These are phyloP conservation scores for Pyrgilauda ruficollis DNA, from an alignment of 2,113 vertebrate species.

Conservation along the genomic window DNA sequence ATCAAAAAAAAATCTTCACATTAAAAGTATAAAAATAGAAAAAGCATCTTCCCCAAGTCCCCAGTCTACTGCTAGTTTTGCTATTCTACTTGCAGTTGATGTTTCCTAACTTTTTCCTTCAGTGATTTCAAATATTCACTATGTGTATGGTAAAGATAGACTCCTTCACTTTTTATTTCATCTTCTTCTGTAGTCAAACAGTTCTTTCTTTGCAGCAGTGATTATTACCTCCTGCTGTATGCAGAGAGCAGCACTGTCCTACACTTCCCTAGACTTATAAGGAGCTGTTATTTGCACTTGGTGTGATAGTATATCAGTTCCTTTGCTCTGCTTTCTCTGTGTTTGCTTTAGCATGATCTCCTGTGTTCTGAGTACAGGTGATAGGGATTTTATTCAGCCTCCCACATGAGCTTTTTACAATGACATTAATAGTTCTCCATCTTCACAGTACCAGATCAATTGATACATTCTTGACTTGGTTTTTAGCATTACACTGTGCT, in stretches of 20 bases:
- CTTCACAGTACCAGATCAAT: background rate
- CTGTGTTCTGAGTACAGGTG: background rate
- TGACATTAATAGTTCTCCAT: background rate
- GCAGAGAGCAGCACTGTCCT: background rate
- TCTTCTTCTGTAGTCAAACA: background rate
- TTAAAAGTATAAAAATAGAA: background rate
- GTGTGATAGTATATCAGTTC: background rate
- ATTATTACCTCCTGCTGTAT: background rate
- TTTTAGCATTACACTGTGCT: background rate
- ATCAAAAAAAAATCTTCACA: background rate
- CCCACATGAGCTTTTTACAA: background rate
- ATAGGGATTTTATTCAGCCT: background rate
- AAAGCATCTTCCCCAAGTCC: fast-evolving
- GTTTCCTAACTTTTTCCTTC: background rate
- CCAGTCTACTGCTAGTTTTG: background rate
- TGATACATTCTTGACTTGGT: background rate
- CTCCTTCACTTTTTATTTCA: background rate
- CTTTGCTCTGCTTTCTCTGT: background rate
- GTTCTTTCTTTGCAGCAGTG: background rate
- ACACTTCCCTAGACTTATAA: background rate
- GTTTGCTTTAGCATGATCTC: background rate
- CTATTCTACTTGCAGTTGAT: background rate
- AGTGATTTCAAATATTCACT: background rate
- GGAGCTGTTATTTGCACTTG: background rate
- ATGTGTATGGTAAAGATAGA: background rate